phyloP scores from a whole-genome alignment of 2,797 vertebrate species.

The Poliocrania exsul region DNA sequence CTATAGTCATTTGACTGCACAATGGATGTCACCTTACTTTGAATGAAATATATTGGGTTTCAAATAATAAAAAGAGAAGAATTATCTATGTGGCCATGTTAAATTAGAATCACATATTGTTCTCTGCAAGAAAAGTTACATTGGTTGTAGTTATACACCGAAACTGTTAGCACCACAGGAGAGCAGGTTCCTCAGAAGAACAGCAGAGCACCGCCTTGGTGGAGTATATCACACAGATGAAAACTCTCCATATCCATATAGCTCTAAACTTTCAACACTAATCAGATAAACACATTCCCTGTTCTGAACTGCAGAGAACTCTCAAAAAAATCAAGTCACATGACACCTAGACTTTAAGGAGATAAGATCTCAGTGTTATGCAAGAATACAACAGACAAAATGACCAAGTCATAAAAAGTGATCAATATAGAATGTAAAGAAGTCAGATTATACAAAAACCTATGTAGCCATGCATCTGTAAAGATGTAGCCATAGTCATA shows the following conservation, averaged over 20 bases:
- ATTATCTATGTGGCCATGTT: background rate
- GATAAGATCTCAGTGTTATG: background rate
- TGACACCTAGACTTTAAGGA: background rate
- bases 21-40: background rate
- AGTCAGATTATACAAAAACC: background rate
- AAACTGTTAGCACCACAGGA: background rate
- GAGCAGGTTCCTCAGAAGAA: background rate
- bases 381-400: background rate
- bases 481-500: background rate
- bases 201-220: background rate
- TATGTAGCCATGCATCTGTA: background rate
- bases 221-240: background rate
- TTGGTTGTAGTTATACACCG: background rate
- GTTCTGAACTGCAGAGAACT: background rate
- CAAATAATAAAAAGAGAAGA: background rate
- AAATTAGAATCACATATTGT: background rate
- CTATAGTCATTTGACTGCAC: background rate
- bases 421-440: background rate
- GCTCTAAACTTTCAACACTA: background rate
- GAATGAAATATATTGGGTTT: background rate
- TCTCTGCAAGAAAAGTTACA: background rate
- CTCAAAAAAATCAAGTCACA: background rate
- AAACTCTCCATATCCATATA: background rate
- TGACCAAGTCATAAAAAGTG: background rate
- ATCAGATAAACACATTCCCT: background rate